Conservation (phyloP, 2,113 vertebrate species). For the Coptodon bakossiorum region DNA sequence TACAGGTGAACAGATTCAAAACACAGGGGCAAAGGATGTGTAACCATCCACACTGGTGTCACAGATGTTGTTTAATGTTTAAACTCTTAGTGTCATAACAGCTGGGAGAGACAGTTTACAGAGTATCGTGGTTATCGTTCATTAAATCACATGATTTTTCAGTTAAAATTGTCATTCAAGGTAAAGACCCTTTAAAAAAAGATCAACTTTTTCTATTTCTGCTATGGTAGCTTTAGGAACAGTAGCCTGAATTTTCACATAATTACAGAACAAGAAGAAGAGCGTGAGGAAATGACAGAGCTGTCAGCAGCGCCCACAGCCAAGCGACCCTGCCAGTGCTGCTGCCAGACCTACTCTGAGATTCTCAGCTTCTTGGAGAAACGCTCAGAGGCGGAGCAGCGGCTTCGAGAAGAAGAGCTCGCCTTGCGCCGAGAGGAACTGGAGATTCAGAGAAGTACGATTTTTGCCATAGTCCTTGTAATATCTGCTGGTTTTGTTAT, state of each 20-base stretch:
- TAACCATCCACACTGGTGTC: background rate
- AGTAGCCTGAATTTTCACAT: background rate
- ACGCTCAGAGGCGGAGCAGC: constrained; percentile 75
- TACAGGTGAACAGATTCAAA: constrained; percentile 4
- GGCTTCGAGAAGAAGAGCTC: constrained; percentile 73
- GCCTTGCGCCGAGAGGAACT: constrained; percentile 72
- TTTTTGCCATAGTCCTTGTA: background rate
- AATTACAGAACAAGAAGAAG: constrained; percentile 53
- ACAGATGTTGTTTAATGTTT: background rate
- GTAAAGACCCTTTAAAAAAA: background rate
- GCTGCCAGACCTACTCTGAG: constrained; percentile 77
- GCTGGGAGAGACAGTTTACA: background rate
- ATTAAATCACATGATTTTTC: background rate
- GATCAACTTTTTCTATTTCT: background rate
- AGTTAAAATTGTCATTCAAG: background rate
- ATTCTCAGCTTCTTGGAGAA: constrained; percentile 77
- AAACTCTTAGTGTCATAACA: background rate
- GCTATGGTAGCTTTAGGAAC: background rate
- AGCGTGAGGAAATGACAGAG: constrained; percentile 50
- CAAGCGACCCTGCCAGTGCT: constrained; percentile 74
- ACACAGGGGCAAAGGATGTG: background rate
- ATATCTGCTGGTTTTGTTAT: background rate
- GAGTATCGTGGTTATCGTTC: background rate
- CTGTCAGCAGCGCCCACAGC: constrained; percentile 57
- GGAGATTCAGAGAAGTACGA: constrained; percentile 69